phyloP scores from a whole-genome alignment of 2,888 invertebrate genomes.

The Drosophila peninsularis region DNA sequence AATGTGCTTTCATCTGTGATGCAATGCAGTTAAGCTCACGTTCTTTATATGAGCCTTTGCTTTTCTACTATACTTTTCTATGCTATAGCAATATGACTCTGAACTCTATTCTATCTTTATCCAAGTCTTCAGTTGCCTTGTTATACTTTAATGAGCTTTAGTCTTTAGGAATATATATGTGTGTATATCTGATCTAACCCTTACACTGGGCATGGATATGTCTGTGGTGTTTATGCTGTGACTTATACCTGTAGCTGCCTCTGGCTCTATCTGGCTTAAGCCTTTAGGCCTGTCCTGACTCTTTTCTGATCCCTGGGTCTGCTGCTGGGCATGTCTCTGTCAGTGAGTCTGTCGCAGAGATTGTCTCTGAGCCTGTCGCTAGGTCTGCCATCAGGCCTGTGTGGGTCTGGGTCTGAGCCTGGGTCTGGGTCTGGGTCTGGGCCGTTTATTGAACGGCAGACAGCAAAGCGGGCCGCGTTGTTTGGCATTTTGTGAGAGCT shows the following conservation, averaged over 20 bases:
- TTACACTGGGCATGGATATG: no score
- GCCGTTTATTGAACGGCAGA: constrained; percentile 41
- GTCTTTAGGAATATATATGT: no score
- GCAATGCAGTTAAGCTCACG: no score
- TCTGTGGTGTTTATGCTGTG: no score
- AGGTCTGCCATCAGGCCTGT: constrained; percentile 4
- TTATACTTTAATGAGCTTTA: no score
- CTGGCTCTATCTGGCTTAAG: not conserved
- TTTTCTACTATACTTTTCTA: not conserved
- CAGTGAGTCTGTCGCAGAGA: constrained; percentile 12
- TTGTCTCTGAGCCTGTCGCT: constrained; percentile 16
- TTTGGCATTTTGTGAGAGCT: constrained; percentile 50
- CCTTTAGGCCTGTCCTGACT: not conserved
- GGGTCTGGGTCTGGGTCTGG: constrained; percentile 34
- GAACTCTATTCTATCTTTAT: not conserved
- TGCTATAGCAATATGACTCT: not conserved
- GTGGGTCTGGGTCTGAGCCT: constrained; percentile 11
- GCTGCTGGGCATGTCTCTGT: constrained; percentile 4
- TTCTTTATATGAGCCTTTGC: not conserved
- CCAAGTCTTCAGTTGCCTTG: not conserved
- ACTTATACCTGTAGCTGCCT: not conserved
- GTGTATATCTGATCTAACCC: no score
- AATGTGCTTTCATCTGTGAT: not conserved
- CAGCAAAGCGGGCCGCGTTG: constrained; percentile 25
- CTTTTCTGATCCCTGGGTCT: not conserved